phyloP scores from a whole-genome alignment of 1,140 invertebrate genomes.

The Macrocentrus cingulum region DNA sequence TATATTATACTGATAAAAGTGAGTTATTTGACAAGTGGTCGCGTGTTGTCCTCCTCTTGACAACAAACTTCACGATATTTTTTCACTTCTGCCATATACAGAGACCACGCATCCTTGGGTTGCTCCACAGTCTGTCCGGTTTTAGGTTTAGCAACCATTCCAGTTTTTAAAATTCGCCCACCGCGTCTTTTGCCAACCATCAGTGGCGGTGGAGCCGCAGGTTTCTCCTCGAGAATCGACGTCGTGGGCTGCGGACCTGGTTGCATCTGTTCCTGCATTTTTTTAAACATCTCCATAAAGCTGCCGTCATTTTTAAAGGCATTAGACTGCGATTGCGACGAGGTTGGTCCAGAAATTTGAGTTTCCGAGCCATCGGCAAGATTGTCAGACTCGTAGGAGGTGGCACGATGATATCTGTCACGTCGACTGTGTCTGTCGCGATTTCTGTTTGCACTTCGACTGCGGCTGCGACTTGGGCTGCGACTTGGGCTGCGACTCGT shows the following conservation, averaged over 20 bases:
- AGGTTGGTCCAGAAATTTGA: slow-evolving; percentile 28
- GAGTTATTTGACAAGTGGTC: slow-evolving; percentile 84
- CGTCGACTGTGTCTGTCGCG: slow-evolving; percentile 38
- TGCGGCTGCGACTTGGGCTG: slow-evolving; percentile 39
- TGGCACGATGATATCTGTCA: slow-evolving; percentile 41
- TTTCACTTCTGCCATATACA: slow-evolving; percentile 91
- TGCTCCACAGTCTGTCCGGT: slow-evolving; percentile 66
- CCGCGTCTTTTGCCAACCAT: slow-evolving; percentile 82
- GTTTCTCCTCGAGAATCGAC: slow-evolving; percentile 47
- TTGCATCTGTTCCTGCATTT: slow-evolving; percentile 72
- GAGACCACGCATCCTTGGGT: slow-evolving; percentile 86
- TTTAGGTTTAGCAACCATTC: slow-evolving; percentile 83
- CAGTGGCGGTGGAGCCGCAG: slow-evolving; percentile 62
- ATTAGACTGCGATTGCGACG: slow-evolving; percentile 54
- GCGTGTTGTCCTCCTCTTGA: slow-evolving; percentile 87
- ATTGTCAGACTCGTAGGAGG: slow-evolving; percentile 39
- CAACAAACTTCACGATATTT: slow-evolving; percentile 89
- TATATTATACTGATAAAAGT: slow-evolving; percentile 19
- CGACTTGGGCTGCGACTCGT: slow-evolving; percentile 41
- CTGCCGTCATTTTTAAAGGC: slow-evolving; percentile 83
- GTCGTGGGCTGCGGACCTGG: slow-evolving; percentile 51
- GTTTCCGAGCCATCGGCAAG: slow-evolving; percentile 36
- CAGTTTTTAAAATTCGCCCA: slow-evolving; percentile 83
- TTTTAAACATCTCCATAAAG: slow-evolving; percentile 87
- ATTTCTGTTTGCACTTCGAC: slow-evolving; percentile 47